These are phyloP conservation scores for Ganaspis brasiliensis DNA, from an alignment of 2,888 invertebrate species.

Conservation along the genomic window DNA sequence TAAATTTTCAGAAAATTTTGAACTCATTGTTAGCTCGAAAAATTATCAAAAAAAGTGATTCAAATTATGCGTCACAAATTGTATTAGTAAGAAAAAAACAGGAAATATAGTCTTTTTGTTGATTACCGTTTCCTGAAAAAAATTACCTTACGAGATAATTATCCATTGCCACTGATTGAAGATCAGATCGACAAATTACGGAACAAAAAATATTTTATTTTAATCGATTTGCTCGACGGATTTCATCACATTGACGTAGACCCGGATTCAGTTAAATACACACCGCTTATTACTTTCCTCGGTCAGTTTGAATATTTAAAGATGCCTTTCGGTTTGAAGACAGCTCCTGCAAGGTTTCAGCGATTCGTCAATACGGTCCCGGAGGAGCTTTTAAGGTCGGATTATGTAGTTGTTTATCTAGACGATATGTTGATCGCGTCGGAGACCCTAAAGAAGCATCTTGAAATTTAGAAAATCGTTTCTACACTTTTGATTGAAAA, in stretches of 20 bases:
- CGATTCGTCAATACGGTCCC: conserved; percentile 8
- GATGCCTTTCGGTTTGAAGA: conserved; percentile 46
- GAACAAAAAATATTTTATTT: not conserved
- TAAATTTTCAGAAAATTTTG: not conserved
- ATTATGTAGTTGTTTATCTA: conserved; percentile 7
- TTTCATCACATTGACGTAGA: conserved; percentile 37
- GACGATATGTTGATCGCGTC: not conserved
- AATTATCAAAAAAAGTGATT: not conserved
- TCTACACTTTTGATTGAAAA: too few relatives aligned
- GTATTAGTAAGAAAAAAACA: conserved; percentile 5
- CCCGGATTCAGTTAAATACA: conserved; percentile 40
- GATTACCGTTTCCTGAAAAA: not conserved
- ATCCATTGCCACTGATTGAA: too few relatives aligned
- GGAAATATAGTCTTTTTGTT: not conserved
- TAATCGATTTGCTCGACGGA: conserved; percentile 5
- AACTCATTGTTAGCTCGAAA: not conserved
- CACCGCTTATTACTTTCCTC: conserved; percentile 13
- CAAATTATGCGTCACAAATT: not conserved
- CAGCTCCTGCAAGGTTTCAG: conserved; percentile 33
- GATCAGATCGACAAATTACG: too few relatives aligned
- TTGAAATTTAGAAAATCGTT: too few relatives aligned
- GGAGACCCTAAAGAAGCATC: not conserved
- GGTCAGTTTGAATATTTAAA: conserved; percentile 53
- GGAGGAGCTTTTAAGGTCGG: conserved; percentile 1
- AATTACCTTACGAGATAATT: too few relatives aligned